Evolutionary conservation across 2,113 vertebrate genomes (phyloP).

Genomic region (Fulica atra): DNA sequence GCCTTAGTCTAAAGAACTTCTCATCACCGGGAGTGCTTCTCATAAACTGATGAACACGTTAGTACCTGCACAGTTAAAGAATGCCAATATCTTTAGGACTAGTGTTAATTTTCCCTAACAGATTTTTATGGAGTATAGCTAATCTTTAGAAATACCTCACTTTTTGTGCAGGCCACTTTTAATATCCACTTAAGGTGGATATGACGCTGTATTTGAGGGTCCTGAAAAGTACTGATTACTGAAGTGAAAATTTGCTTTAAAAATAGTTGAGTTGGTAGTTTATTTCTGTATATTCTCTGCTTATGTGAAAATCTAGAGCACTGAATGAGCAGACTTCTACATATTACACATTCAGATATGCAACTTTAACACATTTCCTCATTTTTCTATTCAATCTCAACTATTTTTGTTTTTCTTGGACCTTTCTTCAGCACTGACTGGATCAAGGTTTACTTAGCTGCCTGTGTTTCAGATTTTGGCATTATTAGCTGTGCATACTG

Average conservation of each 20-base stretch:
- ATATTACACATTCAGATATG: rapidly evolving
- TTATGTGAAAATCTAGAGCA: not conserved
- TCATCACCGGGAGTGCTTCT: not conserved
- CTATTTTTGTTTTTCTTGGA: not conserved
- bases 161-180: not conserved
- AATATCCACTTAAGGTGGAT: not conserved
- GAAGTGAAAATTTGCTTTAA: not conserved
- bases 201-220: not conserved
- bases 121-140: not conserved
- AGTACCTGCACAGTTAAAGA: not conserved
- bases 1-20: not conserved
- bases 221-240: not conserved
- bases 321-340: not conserved
- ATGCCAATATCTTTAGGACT: not conserved
- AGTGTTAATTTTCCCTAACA: not conserved
- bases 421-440: not conserved
- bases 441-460: not conserved
- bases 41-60: not conserved
- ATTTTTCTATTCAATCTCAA: not conserved
- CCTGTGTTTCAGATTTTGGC: not conserved
- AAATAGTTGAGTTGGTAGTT: not conserved
- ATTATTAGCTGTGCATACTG: not conserved
- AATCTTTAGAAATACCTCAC: not conserved
- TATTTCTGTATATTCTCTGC: not conserved
- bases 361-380: not conserved